Conservation (phyloP, 2,888 invertebrate species). For the Tetragonisca angustula region DNA sequence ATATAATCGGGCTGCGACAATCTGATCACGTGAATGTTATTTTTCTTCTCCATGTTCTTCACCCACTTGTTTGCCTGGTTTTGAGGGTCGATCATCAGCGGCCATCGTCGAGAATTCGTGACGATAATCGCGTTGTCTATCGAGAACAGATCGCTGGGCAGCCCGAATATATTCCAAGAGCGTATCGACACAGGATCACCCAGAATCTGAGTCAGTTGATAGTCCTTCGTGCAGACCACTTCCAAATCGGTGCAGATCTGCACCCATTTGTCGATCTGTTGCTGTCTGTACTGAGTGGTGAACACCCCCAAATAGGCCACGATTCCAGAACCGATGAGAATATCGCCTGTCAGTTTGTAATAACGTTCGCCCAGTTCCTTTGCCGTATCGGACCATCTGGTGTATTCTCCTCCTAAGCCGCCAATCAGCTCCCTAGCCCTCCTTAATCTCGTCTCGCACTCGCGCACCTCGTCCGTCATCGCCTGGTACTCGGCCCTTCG, state of each 20-base stretch:
- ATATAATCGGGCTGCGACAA: constrained; percentile 93
- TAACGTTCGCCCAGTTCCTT: constrained; percentile 89
- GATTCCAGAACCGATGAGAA: constrained; percentile 93
- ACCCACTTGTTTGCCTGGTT: constrained; percentile 98
- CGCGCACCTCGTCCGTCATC: constrained; percentile 93
- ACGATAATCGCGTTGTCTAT: constrained; percentile 96
- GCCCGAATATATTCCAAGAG: constrained; percentile 95
- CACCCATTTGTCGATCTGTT: constrained; percentile 92
- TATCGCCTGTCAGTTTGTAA: constrained; percentile 91
- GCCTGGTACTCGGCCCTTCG: constrained; percentile 88
- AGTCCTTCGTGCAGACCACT: constrained; percentile 91
- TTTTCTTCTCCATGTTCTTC: constrained; percentile 95
- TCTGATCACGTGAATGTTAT: constrained; percentile 92
- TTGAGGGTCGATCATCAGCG: constrained; percentile 98
- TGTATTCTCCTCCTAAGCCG: constrained; percentile 96
- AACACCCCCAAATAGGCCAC: constrained; percentile 97
- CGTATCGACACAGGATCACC: constrained; percentile 95
- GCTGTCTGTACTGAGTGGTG: constrained; percentile 89
- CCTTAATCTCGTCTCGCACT: constrained; percentile 94
- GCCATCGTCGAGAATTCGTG: constrained; percentile 95
- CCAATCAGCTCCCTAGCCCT: constrained; percentile 96
- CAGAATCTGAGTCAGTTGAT: constrained; percentile 90
- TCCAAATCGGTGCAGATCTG: constrained; percentile 88
- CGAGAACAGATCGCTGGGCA: constrained; percentile 95
- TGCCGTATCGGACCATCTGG: constrained; percentile 94